These are phyloP conservation scores for Plagodis pulveraria DNA, from an alignment of 2,888 invertebrate species.

Conservation along the genomic window DNA sequence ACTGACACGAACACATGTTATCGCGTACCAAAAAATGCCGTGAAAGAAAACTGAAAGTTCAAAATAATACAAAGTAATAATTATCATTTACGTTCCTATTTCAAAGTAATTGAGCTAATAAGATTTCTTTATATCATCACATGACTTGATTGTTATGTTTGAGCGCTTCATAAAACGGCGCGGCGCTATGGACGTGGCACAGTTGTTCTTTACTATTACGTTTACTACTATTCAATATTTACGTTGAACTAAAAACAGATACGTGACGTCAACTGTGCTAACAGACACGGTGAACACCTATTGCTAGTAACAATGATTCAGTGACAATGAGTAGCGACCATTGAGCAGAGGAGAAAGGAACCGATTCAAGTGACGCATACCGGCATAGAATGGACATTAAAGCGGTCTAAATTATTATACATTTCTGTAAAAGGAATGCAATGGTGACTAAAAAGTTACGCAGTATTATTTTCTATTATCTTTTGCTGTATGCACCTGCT, in stretches of 20 bases:
- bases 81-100: not conserved
- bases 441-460: too few relatives aligned
- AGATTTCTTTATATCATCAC: conserved; percentile 3
- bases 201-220: conserved; percentile 10
- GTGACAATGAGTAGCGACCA: not conserved
- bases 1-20: too few relatives aligned
- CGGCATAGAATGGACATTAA: not conserved
- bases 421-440: too few relatives aligned
- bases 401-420: too few relatives aligned
- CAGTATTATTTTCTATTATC: too few relatives aligned
- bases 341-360: not conserved
- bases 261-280: conserved; percentile 10
- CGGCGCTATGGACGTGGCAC: not conserved
- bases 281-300: conserved; percentile 6
- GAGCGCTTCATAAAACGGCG: conserved; percentile 3
- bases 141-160: conserved; percentile 10
- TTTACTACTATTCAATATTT: conserved; percentile 22
- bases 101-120: conserved; percentile 9
- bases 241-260: conserved; percentile 7
- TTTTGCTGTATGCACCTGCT: too few relatives aligned
- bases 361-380: not conserved
- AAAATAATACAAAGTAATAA: too few relatives aligned
- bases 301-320: conserved; percentile 9
- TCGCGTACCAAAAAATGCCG: too few relatives aligned
- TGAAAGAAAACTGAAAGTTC: too few relatives aligned